phyloP scores from a whole-genome alignment of 2,888 invertebrate species.

The Drosophila multiciliata region DNA sequence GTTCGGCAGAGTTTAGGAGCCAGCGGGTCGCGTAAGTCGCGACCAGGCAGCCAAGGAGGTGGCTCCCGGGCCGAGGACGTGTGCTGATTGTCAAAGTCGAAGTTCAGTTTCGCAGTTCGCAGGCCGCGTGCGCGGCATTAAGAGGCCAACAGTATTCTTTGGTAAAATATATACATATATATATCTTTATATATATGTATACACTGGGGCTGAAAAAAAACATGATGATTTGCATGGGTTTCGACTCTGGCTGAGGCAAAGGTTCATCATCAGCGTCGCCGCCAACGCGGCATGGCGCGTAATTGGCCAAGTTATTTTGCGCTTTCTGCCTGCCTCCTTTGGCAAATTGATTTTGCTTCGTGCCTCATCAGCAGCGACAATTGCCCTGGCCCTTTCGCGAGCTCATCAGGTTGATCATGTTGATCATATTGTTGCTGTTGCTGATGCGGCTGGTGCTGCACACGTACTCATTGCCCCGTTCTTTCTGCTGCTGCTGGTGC shows the following conservation, averaged over 20 bases:
- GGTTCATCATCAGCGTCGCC: conserved; percentile 21
- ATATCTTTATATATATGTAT: not conserved
- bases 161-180: not conserved
- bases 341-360: conserved; percentile 77
- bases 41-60: conserved; percentile 10
- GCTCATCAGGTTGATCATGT: conserved; percentile 55
- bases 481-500: conserved; percentile 22
- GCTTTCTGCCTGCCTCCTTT: conserved; percentile 63
- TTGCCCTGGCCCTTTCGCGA: conserved; percentile 51
- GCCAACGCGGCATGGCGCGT: conserved; percentile 37
- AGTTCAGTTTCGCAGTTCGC: conserved; percentile 53
- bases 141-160: conserved; percentile 47
- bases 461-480: not conserved
- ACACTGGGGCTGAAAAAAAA: not conserved
- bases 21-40: conserved; percentile 25
- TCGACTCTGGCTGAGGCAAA: conserved; percentile 2
- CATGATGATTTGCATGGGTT: conserved; percentile 60
- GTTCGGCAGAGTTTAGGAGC: conserved; percentile 62
- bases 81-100: conserved; percentile 69
- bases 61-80: conserved; percentile 36
- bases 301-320: conserved; percentile 75
- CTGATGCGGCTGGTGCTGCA: conserved; percentile 15
- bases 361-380: conserved; percentile 78
- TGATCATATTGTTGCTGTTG: conserved; percentile 8
- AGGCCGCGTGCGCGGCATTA: conserved; percentile 63